Conservation (phyloP, 2,888 invertebrate species). For the Rotaria macrura region DNA sequence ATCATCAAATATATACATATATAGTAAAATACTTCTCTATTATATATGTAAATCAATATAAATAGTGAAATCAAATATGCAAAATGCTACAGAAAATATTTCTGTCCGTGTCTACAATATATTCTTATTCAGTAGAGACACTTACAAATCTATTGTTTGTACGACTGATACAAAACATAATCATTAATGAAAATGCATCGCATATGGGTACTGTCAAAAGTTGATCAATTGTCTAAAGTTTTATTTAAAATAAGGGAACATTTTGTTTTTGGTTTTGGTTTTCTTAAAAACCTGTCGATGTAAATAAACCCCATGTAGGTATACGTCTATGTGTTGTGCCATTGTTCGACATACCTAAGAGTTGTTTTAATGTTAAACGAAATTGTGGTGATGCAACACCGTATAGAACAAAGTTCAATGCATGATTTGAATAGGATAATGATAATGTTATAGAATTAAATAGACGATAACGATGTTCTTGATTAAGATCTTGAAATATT, state of each 20-base stretch:
- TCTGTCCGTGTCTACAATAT: no score
- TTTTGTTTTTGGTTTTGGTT: neutral
- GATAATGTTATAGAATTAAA: conserved; percentile 6
- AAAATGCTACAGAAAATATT: no score
- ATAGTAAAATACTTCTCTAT: no score
- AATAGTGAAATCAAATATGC: no score
- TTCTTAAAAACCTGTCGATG: neutral
- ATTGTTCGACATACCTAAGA: neutral
- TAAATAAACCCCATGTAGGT: neutral
- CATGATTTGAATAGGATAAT: conserved; percentile 33
- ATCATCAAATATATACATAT: no score
- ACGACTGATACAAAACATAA: no score
- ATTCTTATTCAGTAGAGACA: no score
- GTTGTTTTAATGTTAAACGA: conserved; percentile 17
- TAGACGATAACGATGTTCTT: conserved; percentile 24
- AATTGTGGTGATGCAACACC: conserved; percentile 31
- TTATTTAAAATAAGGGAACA: neutral
- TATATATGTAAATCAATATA: no score
- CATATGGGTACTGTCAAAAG: no score
- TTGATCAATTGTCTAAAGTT: no score
- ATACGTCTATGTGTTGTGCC: neutral
- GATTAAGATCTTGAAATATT: conserved; percentile 24
- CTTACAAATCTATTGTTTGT: no score
- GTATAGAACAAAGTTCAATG: conserved; percentile 32
- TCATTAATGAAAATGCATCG: no score